These are phyloP conservation scores for Operophtera brumata DNA, from an alignment of 2,888 invertebrate species.

Conservation along the genomic window DNA sequence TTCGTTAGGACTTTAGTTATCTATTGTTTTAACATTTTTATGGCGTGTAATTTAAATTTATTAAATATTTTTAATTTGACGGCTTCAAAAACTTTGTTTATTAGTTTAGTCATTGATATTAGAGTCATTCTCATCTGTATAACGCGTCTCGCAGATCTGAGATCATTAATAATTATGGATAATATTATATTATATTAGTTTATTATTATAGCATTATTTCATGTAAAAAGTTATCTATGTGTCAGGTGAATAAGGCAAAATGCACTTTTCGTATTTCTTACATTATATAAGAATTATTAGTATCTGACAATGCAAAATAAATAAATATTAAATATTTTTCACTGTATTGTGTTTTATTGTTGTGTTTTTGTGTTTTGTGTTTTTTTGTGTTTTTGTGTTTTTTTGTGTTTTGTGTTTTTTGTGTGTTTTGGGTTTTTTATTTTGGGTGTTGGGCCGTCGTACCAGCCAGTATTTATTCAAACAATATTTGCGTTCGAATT, in stretches of 20 bases:
- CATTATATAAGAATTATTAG: neutral
- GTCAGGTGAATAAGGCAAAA: neutral
- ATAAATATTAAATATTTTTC: constrained; percentile 18
- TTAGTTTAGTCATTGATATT: no score
- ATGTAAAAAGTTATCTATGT: neutral
- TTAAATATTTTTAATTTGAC: neutral
- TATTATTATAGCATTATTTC: neutral
- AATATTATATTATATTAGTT: neutral
- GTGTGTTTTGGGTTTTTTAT: no score
- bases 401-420: no score
- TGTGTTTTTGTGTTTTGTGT: no score
- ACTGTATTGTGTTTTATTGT: no score
- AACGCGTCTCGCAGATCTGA: neutral
- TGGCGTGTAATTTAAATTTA: constrained; percentile 19
- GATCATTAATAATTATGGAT: no score
- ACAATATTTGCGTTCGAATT: no score
- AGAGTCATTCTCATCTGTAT: no score
- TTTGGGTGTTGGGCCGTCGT: no score
- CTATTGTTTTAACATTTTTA: constrained; percentile 20
- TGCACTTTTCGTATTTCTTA: neutral
- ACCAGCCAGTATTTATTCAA: no score
- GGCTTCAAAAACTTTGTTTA: no score
- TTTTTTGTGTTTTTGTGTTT: no score
- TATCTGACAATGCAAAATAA: constrained; percentile 7
- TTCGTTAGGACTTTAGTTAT: constrained; percentile 10